A percentile compares a stretch with the other conserved stretches of the same genome.
These are phyloP conservation scores for Mesoclemmys tuberculata DNA, from an alignment of 2,113 vertebrate species.

Conservation along the genomic window DNA sequence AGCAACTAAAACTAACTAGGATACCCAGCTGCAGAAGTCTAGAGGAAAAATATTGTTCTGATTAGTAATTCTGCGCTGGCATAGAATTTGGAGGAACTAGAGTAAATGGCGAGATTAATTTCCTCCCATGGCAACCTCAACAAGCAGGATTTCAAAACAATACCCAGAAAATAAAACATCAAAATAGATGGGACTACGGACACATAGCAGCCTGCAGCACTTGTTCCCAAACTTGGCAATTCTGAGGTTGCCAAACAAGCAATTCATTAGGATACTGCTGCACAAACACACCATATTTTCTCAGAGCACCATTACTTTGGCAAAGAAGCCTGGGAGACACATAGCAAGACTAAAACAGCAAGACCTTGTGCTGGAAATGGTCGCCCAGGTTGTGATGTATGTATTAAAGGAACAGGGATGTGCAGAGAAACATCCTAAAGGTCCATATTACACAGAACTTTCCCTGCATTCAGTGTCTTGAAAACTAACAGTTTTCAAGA, in stretches of 20 bases:
- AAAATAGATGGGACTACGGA: background rate
- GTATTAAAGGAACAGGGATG: accelerated
- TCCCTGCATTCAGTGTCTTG: accelerated
- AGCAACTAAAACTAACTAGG: background rate
- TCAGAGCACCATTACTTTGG: background rate
- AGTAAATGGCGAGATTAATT: background rate
- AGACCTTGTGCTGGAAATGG: background rate
- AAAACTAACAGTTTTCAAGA: background rate
- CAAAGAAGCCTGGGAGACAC: background rate
- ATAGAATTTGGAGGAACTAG: background rate
- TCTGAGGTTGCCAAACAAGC: background rate
- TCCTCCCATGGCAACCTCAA: background rate
- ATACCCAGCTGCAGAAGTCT: background rate
- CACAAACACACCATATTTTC: background rate
- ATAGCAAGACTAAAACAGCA: accelerated
- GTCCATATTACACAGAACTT: background rate
- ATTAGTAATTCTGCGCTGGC: background rate
- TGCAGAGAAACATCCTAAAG: background rate
- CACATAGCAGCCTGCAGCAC: background rate
- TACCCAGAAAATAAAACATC: background rate
- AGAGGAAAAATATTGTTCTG: background rate
- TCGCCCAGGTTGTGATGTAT: too few species aligned
- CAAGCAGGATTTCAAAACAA: background rate
- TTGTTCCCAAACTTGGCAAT: background rate
- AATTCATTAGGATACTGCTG: background rate